Conservation (phyloP, 2,797 vertebrate genomes). For the Mareca penelope region DNA sequence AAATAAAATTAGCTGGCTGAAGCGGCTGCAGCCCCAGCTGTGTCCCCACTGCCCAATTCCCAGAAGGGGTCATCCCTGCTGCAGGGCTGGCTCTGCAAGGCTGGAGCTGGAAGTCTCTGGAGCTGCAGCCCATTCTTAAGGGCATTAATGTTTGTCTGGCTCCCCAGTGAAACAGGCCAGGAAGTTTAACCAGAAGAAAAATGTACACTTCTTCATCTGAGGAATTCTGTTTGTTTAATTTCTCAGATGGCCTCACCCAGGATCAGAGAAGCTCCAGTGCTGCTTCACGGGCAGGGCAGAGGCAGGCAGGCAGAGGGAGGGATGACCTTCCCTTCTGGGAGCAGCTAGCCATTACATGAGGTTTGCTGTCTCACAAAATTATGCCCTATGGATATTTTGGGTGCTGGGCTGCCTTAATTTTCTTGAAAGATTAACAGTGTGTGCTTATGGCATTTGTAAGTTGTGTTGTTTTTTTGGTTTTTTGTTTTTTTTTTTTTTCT, state of each 20-base stretch:
- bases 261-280: background rate
- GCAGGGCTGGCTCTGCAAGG: background rate
- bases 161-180: background rate
- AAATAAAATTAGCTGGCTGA: constrained; percentile 57
- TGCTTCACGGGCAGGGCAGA: background rate
- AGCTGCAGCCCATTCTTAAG: background rate
- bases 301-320: background rate
- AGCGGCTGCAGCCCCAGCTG: constrained; percentile 48
- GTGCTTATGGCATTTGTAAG: background rate
- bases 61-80: constrained; percentile 3
- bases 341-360: background rate
- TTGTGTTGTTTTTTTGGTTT: background rate
- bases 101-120: background rate
- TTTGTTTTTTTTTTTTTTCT: too few relatives aligned
- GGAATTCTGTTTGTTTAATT: background rate
- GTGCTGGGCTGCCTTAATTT: constrained; percentile 40
- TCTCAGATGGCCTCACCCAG: background rate
- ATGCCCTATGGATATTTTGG: constrained; percentile 41
- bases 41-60: constrained; percentile 1
- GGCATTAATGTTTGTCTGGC: background rate
- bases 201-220: background rate
- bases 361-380: constrained; percentile 45
- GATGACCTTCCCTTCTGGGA: constrained; percentile 21
- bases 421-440: background rate
- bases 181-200: constrained; percentile 8